These are phyloP conservation scores for Semaprochilodus insignis DNA, from an alignment of 2,797 vertebrate species.

Conservation along the genomic window DNA sequence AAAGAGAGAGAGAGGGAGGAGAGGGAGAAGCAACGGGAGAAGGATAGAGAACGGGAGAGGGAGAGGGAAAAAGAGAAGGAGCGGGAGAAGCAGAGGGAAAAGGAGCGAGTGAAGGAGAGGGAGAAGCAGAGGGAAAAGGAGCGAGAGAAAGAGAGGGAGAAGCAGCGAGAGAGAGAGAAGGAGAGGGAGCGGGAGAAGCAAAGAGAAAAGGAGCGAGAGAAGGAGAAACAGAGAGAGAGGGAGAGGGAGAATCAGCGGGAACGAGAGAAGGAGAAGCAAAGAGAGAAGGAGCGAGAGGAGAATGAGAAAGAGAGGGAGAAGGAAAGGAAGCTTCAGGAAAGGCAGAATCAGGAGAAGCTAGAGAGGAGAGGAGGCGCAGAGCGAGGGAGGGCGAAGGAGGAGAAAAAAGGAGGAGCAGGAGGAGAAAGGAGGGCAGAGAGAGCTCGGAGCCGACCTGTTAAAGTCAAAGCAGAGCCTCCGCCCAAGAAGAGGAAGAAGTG, in stretches of 20 bases:
- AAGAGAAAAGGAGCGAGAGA: conserved; percentile 17
- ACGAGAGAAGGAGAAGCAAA: conserved; percentile 48
- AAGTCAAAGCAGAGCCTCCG: conserved; percentile 76
- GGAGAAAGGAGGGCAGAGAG: conserved; percentile 68
- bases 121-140: conserved; percentile 45
- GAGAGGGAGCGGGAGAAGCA: conserved; percentile 15
- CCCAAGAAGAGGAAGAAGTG: conserved; percentile 89
- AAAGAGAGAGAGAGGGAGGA: conserved; percentile 49
- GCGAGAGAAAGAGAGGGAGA: conserved; percentile 12
- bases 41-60: conserved; percentile 23
- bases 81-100: conserved; percentile 62
- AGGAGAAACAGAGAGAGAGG: conserved; percentile 19
- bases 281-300: conserved; percentile 58
- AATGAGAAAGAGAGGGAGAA: conserved; percentile 57
- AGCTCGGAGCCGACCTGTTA: conserved; percentile 61
- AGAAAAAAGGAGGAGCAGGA: conserved; percentile 48
- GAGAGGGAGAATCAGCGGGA: conserved; percentile 48
- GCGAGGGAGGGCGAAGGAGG: conserved; percentile 62
- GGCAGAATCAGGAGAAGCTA: no score
- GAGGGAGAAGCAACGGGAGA: conserved; percentile 38
- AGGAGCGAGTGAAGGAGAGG: conserved; percentile 25
- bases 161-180: conserved; percentile 22
- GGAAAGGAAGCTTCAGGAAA: conserved; percentile 32
- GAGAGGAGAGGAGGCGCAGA: conserved; percentile 46
- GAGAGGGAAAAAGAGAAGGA: conserved; percentile 48